Evolutionary conservation across 2,797 vertebrate genomes (phyloP).

Genomic region (Myotis findleyi): DNA sequence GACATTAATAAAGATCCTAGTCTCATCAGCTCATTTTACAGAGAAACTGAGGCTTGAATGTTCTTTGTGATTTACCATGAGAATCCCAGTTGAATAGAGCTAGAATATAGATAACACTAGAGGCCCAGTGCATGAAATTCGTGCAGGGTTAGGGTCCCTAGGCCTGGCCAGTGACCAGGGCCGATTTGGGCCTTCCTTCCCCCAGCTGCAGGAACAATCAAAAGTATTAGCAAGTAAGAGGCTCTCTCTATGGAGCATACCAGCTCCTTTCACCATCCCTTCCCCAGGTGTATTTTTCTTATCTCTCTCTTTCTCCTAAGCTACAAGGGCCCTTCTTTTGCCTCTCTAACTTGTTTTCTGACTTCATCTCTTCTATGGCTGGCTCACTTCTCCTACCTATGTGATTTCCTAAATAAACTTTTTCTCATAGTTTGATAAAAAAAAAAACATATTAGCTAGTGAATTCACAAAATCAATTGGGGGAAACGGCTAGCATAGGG

Average conservation of each 20-base stretch:
- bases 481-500: background rate
- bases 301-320: background rate
- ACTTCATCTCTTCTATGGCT: background rate
- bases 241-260: background rate
- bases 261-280: background rate
- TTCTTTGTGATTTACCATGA: background rate
- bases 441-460: background rate
- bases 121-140: too few species aligned
- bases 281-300: background rate
- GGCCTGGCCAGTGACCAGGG: too few species aligned
- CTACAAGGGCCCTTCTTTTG: too few species aligned
- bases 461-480: background rate
- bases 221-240: background rate
- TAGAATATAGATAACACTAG: background rate
- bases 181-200: too few species aligned
- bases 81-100: background rate
- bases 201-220: background rate
- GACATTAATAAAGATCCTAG: background rate
- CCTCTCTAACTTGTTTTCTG: background rate
- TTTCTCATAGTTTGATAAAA: background rate
- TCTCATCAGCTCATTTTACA: background rate
- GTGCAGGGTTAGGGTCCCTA: too few species aligned
- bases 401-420: background rate
- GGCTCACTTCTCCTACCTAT: background rate
- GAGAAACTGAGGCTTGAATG: background rate